Percentiles rank a stretch among this genome's conserved stretches.
Conservation (phyloP, 2,797 vertebrate species). For the Botia kubotai region DNA sequence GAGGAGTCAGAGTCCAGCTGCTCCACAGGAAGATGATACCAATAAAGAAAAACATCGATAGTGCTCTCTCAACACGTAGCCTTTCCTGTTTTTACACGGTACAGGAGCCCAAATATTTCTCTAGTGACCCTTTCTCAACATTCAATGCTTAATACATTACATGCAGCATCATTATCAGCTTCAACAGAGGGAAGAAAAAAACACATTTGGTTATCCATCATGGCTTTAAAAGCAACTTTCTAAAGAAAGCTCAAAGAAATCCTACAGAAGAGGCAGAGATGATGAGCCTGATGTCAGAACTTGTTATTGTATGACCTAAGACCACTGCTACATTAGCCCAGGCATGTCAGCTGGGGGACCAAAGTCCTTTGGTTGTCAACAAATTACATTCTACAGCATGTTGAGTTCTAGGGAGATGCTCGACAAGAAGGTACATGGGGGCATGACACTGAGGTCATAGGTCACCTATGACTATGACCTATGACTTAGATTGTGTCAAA, state of each 20-base stretch:
- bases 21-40: constrained; percentile 77
- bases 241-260: background rate
- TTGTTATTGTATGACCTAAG: constrained; percentile 1
- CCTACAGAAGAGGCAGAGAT: background rate
- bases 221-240: background rate
- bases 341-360: constrained; percentile 12
- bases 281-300: constrained; percentile 3
- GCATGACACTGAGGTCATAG: constrained; percentile 20
- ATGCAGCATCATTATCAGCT: constrained; percentile 2
- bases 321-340: constrained; percentile 7
- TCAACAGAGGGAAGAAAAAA: constrained; percentile 2
- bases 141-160: constrained; percentile 16
- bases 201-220: background rate
- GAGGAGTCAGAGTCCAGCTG: constrained; percentile 79
- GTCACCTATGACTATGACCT: no score
- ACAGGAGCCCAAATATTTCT: constrained; percentile 47
- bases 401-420: constrained; percentile 22
- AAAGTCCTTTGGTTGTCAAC: constrained; percentile 8
- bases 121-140: constrained; percentile 21
- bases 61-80: constrained; percentile 71
- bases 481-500: no score
- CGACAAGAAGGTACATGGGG: constrained; percentile 33
- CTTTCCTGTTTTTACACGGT: constrained; percentile 81
- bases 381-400: constrained; percentile 36
- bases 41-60: constrained; percentile 79